Base-by-base conservation (phyloP, 2,888 invertebrate species). In the Cerceris rybyensis region DNA sequence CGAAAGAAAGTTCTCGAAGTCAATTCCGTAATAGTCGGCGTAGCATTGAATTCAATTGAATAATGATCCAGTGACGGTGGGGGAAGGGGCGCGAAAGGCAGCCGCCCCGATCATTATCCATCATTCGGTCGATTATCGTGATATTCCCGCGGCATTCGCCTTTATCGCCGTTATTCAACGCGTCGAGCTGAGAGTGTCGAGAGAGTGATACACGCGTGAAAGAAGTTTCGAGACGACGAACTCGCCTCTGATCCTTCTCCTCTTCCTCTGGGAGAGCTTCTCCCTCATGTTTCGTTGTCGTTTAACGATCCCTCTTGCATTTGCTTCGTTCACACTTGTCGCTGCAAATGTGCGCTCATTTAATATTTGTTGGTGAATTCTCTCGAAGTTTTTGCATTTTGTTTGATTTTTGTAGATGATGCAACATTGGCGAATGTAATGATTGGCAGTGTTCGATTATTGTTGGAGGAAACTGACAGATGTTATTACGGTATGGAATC, bases 21-120 rank as follows among this genome's bases (percentile, higher is more conserved):
- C 91, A 92, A 92, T 92, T 92, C 90, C 91, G 90, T 91, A 92
- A 92, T 92, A 87, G 90, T 88, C 87, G 87, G 82, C 83, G 88
- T 91, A 92, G 88, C 91, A 92, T 92, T 92, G 91, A 92, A 92
- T 92, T 92, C 91, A 92, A 92, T 92, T 92, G 92, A 92, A 92
- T 92, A 92, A 92, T 91, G 86, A 88, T 82, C 81, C 72, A 76
- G 11, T 42, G 64, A 41, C 76, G 83, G 75, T 65, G 75, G 64
- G 78, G 81, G 74, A 70, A 61, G 81, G 75, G 80, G 82, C 82
- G 84, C 84, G 88, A 90, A 89, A 89, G 90, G 86, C 88, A 89
- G 89, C 86, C 90, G 89, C 89, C 88, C 89, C 88, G 87, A 91
- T 91, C 89, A 90, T 91, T 91, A 91, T 90, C 89, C 87, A 89